Percentiles rank a stretch among this genome's conserved stretches.
Evolutionary conservation across 2,797 vertebrate genomes (phyloP).

Genomic region (Phoxinus dragarum): DNA sequence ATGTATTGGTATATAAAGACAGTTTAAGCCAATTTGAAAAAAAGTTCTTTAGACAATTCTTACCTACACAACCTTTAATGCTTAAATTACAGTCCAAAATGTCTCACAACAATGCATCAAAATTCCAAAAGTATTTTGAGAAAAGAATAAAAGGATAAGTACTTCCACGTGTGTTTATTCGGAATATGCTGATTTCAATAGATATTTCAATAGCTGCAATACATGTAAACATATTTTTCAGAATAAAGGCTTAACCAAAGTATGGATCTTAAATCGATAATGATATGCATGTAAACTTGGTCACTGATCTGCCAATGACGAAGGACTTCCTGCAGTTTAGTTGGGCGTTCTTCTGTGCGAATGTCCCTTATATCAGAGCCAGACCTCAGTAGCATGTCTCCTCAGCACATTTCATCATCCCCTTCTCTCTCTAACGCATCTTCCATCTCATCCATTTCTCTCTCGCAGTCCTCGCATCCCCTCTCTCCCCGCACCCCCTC

Average conservation of each 20-base stretch:
- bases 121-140: neutral
- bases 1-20: too few relatives aligned
- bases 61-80: neutral
- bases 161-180: neutral
- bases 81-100: neutral
- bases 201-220: neutral
- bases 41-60: too few relatives aligned
- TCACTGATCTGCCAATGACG: neutral
- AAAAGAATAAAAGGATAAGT: neutral
- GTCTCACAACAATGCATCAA: neutral
- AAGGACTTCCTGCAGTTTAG: neutral
- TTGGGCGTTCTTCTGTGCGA: neutral
- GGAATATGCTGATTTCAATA: neutral
- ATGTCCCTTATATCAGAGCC: neutral
- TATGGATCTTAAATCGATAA: neutral
- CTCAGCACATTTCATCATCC: constrained; percentile 72
- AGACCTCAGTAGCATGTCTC: neutral
- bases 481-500: constrained; percentile 72
- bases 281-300: neutral
- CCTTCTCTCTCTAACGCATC: constrained; percentile 64
- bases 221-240: neutral
- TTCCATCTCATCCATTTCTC: constrained; percentile 77
- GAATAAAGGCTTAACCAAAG: constrained; percentile 20
- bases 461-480: constrained; percentile 81
- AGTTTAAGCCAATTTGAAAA: too few relatives aligned